phyloP scores from a whole-genome alignment of 2,113 vertebrate genomes.

The Tychaedon coryphoeus region DNA sequence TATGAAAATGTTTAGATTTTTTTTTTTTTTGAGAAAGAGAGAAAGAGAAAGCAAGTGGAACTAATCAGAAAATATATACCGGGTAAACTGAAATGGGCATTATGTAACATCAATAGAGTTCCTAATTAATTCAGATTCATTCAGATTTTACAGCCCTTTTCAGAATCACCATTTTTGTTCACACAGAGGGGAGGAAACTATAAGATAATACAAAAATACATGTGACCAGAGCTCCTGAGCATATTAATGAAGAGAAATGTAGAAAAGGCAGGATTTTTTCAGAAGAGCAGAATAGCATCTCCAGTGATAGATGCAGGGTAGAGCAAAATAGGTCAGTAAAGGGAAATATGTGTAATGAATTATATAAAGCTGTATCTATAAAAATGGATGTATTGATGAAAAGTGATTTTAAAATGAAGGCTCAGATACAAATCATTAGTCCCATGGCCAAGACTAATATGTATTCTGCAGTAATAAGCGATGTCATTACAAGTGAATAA shows the following conservation, averaged over 20 bases:
- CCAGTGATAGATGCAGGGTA: conserved; percentile 44
- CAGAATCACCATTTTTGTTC: conserved; percentile 30
- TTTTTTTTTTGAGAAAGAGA: neutral
- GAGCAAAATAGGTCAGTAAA: conserved; percentile 67
- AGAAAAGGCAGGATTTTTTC: conserved; percentile 24
- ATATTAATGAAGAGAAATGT: conserved; percentile 44
- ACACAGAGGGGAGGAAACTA: neutral
- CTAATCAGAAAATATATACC: neutral
- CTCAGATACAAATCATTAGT: conserved; percentile 62
- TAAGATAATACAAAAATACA: conserved; percentile 21
- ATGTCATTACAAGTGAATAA: conserved; percentile 59
- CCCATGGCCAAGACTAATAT: conserved; percentile 53
- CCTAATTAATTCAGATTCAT: conserved; percentile 51
- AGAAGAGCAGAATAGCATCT: conserved; percentile 16
- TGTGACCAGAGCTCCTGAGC: neutral
- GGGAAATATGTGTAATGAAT: conserved; percentile 53
- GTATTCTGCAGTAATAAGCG: conserved; percentile 48
- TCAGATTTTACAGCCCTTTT: conserved; percentile 15
- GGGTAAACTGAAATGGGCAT: neutral
- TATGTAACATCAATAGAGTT: neutral
- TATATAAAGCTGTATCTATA: conserved; percentile 48
- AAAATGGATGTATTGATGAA: conserved; percentile 54
- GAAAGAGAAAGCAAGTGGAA: neutral
- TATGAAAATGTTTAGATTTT: conserved; percentile 6
- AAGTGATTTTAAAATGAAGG: conserved; percentile 60